phyloP scores from a whole-genome alignment of 2,888 invertebrate genomes.

The Anthoptus insignis region DNA sequence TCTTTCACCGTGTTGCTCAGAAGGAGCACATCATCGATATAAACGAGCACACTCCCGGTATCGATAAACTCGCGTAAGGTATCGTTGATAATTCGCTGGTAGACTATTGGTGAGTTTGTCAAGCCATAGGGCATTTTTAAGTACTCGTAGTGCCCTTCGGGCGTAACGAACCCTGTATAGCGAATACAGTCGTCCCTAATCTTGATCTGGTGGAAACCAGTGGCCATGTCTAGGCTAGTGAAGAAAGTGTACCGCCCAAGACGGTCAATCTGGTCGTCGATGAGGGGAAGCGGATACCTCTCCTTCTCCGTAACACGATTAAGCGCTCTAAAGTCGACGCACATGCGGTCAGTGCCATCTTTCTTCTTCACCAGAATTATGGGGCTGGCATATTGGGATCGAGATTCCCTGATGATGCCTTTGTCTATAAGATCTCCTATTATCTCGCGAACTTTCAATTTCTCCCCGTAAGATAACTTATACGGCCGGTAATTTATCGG shows the following conservation, averaged over 20 bases:
- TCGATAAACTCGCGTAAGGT: constrained; percentile 24
- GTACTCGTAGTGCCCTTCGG: constrained; percentile 37
- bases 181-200: too few species aligned
- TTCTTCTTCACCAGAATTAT: neutral
- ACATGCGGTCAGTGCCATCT: neutral
- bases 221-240: too few species aligned
- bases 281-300: too few species aligned
- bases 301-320: too few species aligned
- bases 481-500: neutral
- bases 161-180: too few species aligned
- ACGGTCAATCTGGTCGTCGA: too few species aligned
- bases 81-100: constrained; percentile 26
- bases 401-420: too few species aligned
- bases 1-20: constrained; percentile 9
- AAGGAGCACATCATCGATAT: constrained; percentile 39
- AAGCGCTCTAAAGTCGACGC: neutral
- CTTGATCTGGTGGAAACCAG: too few species aligned
- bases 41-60: constrained; percentile 29
- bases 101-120: constrained; percentile 37
- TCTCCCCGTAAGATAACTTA: neutral
- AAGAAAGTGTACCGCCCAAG: neutral
- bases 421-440: too few species aligned
- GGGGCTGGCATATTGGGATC: neutral
- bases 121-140: constrained; percentile 41
- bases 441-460: too few species aligned